A percentile compares a stretch with the other conserved stretches of the same genome.
phyloP scores from a whole-genome alignment of 2,113 vertebrate species.

The Eulemur rufifrons region DNA sequence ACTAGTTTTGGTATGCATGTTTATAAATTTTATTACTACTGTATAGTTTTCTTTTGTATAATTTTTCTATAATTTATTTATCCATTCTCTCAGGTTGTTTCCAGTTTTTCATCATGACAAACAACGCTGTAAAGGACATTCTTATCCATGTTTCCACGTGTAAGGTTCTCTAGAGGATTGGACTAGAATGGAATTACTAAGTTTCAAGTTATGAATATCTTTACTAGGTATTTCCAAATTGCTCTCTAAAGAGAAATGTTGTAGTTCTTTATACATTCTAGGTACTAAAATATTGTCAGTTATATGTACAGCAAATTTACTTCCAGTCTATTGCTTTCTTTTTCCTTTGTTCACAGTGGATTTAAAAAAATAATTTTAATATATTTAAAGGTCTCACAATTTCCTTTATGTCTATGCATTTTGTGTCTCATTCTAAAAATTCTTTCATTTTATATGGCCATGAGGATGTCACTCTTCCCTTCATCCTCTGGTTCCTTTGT shows the following conservation, averaged over 20 bases:
- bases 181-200: conserved; percentile 21
- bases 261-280: not conserved
- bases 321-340: not conserved
- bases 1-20: not conserved
- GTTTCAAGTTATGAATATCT: conserved; percentile 22
- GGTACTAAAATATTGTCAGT: not conserved
- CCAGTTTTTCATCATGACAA: not conserved
- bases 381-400: not conserved
- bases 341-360: not conserved
- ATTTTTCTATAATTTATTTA: conserved; percentile 11
- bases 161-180: conserved; percentile 7
- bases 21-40: conserved; percentile 26
- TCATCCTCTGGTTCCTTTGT: not conserved
- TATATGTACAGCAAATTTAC: not conserved
- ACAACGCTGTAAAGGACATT: not conserved
- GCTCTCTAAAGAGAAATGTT: conserved; percentile 8
- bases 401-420: not conserved
- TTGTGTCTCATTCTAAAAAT: not conserved
- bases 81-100: not conserved
- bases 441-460: not conserved
- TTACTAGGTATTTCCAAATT: conserved; percentile 44
- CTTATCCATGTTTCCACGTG: not conserved
- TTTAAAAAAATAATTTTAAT: conserved; percentile 39
- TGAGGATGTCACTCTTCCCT: not conserved
- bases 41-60: not conserved